Conservation (phyloP, 2,113 vertebrate genomes). For the Zingel zingel region DNA sequence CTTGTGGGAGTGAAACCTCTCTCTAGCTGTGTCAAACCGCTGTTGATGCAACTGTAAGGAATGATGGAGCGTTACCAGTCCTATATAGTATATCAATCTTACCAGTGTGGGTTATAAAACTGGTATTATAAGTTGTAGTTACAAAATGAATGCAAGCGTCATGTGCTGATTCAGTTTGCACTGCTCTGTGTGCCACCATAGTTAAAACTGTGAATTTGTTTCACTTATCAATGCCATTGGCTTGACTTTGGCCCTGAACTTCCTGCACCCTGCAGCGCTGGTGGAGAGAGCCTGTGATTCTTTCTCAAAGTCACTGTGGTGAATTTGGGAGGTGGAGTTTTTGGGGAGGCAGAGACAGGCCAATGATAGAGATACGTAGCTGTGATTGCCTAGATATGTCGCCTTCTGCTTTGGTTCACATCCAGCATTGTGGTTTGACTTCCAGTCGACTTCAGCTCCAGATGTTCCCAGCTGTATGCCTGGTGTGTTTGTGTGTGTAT, state of each 20-base stretch:
- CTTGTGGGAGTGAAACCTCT: conserved; percentile 43
- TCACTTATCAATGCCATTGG: conserved; percentile 45
- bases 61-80: not conserved
- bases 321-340: conserved; percentile 42
- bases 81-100: not conserved
- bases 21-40: not conserved
- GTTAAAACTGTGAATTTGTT: conserved; percentile 35
- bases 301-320: conserved; percentile 74
- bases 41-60: not conserved
- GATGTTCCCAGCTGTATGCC: conserved; percentile 77
- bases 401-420: conserved; percentile 62
- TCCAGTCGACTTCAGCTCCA: conserved; percentile 79
- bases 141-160: not conserved
- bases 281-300: conserved; percentile 51
- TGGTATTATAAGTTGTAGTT: not conserved
- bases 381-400: conserved; percentile 68
- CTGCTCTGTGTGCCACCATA: not conserved
- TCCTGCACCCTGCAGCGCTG: conserved; percentile 38
- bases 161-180: not conserved
- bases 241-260: conserved; percentile 61
- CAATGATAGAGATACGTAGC: conserved; percentile 42
- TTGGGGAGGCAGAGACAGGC: conserved; percentile 35
- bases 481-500: conserved; percentile 45
- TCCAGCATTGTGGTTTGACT: conserved; percentile 76
- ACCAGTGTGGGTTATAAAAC: not conserved